These are phyloP conservation scores for Haemorhous mexicanus DNA, from an alignment of 2,113 vertebrate genomes.

Conservation along the genomic window DNA sequence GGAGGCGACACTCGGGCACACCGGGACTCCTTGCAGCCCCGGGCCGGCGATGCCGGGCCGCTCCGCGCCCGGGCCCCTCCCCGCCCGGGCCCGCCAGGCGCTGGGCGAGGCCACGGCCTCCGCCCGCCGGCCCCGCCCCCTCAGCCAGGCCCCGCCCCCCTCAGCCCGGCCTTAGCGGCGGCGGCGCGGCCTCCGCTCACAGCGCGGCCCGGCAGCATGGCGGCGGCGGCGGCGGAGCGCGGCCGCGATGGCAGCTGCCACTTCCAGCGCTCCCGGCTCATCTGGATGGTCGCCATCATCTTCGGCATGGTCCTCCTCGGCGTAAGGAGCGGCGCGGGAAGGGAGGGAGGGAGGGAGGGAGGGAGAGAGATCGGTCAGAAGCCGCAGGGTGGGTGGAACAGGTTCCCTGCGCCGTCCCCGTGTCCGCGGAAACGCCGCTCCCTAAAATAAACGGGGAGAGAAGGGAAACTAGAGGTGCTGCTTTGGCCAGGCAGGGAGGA, in stretches of 20 bases:
- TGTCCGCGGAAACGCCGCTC: neutral
- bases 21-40: no score
- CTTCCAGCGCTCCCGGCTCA: slow-evolving; percentile 38
- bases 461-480: accelerated
- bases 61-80: neutral
- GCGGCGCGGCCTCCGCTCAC: neutral
- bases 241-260: slow-evolving; percentile 17
- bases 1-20: no score
- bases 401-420: accelerated
- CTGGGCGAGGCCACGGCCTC: neutral
- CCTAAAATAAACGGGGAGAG: accelerated
- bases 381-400: neutral
- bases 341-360: no score
- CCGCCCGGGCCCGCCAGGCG: neutral
- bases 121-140: neutral
- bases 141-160: neutral
- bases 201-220: neutral
- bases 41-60: neutral
- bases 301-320: neutral
- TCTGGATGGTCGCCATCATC: slow-evolving; percentile 34
- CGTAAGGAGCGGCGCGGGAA: neutral
- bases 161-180: neutral
- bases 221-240: neutral
- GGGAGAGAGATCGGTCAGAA: neutral
- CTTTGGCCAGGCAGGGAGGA: neutral